Base-by-base conservation (phyloP, 2,888 invertebrate species). In the Lysandra coridon region DNA sequence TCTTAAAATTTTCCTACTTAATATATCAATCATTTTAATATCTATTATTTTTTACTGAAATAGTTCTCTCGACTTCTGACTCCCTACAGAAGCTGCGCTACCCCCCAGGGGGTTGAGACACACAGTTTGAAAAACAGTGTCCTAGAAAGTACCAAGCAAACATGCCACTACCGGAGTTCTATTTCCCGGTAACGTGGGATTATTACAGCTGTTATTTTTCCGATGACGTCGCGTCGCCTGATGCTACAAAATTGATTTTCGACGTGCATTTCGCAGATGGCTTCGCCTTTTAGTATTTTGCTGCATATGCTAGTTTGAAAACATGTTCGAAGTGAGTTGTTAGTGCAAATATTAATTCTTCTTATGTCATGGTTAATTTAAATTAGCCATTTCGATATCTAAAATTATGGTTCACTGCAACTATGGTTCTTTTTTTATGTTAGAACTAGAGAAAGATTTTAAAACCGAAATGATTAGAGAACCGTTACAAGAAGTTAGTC, bases 181-280 rank as follows among this genome's bases (percentile, higher is more conserved):
- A 64, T 64, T 64, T 64, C 30, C 4, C 10, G 10, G 64, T 12
- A 3, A 12, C 30, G 64, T 64, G 10, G 12, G 64, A 62, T 62
- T 64, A 64, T 64, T 64, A 30, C 23, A 64, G 30, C 64, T 64
- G 64, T 23, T 64, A 64, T 64, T 64, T 64, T 64, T 64, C 64
- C 64, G 64, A 64, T 64, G 64, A 64, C 30, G 30, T 64, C 30
- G 64, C 64, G 10, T 64, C 30, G 64, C 64, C 30, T 64, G 62
- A 62, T 62, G 64, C 12, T 64, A 64, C 30, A 23, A 64, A 64
- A 64, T 64, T 64, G 64, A 64, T 64, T 64, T 64, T 64, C 62
- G 64, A 64, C 23, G 64, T 64, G 64, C 30, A 64, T 10, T 64
- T 64, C 23, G 12, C 64, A 64, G 30, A 23, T 30, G 12, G 64